phyloP scores from a whole-genome alignment of 2,888 invertebrate species.

The Stenchaetothrips biformis region DNA sequence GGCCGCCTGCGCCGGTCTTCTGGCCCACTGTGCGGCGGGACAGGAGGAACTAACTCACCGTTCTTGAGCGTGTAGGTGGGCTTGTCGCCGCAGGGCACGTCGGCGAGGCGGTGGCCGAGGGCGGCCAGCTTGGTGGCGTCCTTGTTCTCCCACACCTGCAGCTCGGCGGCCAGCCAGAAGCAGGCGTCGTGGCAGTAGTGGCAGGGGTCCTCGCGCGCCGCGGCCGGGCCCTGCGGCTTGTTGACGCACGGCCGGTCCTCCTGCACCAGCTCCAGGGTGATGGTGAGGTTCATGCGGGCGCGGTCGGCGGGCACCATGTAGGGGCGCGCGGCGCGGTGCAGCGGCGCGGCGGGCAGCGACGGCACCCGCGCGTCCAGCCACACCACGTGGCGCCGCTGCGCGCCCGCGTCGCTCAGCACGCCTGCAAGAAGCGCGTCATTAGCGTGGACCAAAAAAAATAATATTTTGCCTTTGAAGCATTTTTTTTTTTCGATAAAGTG shows the following conservation, averaged over 20 bases:
- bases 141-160: slow-evolving; percentile 20
- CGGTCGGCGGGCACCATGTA: not conserved
- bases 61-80: not conserved
- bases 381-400: slow-evolving; percentile 3
- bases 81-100: not conserved
- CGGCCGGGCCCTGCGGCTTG: not conserved
- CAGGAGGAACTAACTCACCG: no score
- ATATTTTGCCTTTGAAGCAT: no score
- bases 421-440: not conserved
- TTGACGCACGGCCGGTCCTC: not conserved
- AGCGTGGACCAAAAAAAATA: no score
- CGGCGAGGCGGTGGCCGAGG: not conserved
- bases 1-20: no score
- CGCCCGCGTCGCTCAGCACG: not conserved
- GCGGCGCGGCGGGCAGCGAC: not conserved
- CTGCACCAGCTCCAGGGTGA: slow-evolving; percentile 10
- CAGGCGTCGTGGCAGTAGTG: slow-evolving; percentile 14
- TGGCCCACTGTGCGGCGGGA: no score
- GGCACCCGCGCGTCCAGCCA: slow-evolving; percentile 5
- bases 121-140: not conserved
- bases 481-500: no score
- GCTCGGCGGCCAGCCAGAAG: slow-evolving; percentile 1
- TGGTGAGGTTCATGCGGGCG: not conserved
- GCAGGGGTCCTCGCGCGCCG: not conserved
- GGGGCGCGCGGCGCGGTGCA: not conserved